These are phyloP conservation scores for Sussaba pulchella DNA, from an alignment of 2,888 invertebrate genomes.

Conservation along the genomic window DNA sequence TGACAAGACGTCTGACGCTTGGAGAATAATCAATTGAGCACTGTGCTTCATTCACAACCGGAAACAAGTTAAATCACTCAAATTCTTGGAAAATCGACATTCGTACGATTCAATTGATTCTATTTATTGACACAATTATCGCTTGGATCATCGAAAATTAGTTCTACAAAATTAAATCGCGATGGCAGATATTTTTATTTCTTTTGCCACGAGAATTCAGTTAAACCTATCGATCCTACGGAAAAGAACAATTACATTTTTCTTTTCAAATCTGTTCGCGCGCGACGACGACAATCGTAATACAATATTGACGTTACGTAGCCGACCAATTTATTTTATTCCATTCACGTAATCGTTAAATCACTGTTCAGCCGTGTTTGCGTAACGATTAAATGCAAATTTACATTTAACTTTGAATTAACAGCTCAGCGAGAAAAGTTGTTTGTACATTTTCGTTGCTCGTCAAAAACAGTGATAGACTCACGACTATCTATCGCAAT, in stretches of 20 bases:
- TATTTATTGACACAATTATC: background rate
- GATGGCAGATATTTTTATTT: too few relatives aligned
- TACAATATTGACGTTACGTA: too few relatives aligned
- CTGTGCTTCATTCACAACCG: conserved; percentile 30
- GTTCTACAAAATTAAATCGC: background rate
- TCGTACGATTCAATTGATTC: background rate
- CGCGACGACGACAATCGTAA: too few relatives aligned
- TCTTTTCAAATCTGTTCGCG: too few relatives aligned
- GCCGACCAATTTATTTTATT: too few relatives aligned
- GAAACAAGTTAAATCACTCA: conserved; percentile 7
- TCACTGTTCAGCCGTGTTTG: too few relatives aligned
- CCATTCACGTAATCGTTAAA: too few relatives aligned
- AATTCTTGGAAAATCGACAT: conserved; percentile 17
- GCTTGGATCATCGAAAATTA: background rate
- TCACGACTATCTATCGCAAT: background rate
- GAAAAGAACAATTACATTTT: too few relatives aligned
- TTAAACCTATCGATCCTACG: too few relatives aligned
- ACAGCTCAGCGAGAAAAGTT: background rate
- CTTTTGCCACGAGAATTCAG: too few relatives aligned
- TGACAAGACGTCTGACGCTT: conserved; percentile 12
- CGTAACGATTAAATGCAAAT: too few relatives aligned
- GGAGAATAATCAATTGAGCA: conserved; percentile 44
- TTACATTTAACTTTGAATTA: too few relatives aligned
- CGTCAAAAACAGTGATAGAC: background rate
- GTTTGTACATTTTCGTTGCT: background rate